These are phyloP conservation scores for Folsomia manolachei DNA, from an alignment of 2,888 invertebrate species.

Conservation along the genomic window DNA sequence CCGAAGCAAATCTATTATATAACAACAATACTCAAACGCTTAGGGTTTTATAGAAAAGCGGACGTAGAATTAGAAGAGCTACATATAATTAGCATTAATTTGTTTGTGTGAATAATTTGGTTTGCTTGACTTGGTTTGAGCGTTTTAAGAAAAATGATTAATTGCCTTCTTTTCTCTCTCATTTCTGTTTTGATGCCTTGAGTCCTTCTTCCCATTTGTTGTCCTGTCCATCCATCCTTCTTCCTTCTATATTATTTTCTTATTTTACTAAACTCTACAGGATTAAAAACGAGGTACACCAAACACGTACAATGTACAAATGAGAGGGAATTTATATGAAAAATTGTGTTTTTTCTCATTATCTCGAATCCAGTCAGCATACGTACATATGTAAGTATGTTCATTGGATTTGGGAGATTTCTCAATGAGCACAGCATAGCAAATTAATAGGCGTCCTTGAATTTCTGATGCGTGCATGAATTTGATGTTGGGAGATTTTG, in stretches of 20 bases:
- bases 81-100: conserved; percentile 50
- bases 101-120: conserved; percentile 51
- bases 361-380: background rate
- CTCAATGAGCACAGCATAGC: conserved; percentile 14
- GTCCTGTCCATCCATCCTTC: conserved; percentile 25
- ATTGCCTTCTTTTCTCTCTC: conserved; percentile 43
- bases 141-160: conserved; percentile 43
- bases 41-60: too few relatives aligned
- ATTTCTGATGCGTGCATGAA: conserved; percentile 42
- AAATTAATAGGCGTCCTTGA: conserved; percentile 48
- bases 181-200: conserved; percentile 27
- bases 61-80: conserved; percentile 30
- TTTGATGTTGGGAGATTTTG: conserved; percentile 33
- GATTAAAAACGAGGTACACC: background rate
- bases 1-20: too few relatives aligned
- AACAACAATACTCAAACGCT: too few relatives aligned
- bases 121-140: conserved; percentile 23
- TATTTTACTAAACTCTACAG: too few relatives aligned
- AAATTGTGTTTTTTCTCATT: conserved; percentile 12
- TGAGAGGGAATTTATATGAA: conserved; percentile 13
- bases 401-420: conserved; percentile 11
- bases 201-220: conserved; percentile 35
- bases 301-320: background rate
- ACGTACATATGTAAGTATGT: too few relatives aligned
- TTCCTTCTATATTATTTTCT: background rate